Evolutionary conservation across 2,888 invertebrate species (phyloP).

Genomic region (Dermolepida albohirtum): DNA sequence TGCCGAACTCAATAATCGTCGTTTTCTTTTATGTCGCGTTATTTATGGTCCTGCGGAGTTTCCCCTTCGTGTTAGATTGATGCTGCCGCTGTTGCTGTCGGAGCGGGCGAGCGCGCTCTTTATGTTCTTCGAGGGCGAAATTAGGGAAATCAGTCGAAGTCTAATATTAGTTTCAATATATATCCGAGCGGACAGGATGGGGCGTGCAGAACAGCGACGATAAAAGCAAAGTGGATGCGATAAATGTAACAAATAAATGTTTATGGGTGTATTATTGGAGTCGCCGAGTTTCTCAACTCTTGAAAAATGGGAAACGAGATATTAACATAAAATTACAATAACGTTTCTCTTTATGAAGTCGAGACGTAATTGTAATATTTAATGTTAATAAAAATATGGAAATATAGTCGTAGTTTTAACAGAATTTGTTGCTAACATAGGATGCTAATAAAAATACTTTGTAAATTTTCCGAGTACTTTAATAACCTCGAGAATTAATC

Average conservation of each 20-base stretch:
- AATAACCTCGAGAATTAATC: too few relatives aligned
- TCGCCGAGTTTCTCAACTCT: not conserved
- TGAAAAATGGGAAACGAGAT: not conserved
- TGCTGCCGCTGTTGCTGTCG: constrained; percentile 1
- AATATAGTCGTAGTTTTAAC: too few relatives aligned
- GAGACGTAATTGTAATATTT: too few relatives aligned
- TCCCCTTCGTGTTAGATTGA: constrained; percentile 9
- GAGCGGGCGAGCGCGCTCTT: constrained; percentile 5
- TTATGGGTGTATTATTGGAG: constrained; percentile 1
- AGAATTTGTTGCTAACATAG: too few relatives aligned
- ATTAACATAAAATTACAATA: constrained; percentile 5
- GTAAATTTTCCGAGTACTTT: too few relatives aligned
- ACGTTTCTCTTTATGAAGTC: too few relatives aligned
- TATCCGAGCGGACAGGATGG: constrained; percentile 18
- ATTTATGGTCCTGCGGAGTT: constrained; percentile 31
- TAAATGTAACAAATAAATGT: constrained; percentile 35
- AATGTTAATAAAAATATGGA: too few relatives aligned
- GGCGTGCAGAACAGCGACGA: constrained; percentile 28
- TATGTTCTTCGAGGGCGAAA: constrained; percentile 34
- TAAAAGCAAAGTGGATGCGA: constrained; percentile 34
- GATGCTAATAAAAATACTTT: too few relatives aligned
- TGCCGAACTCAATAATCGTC: too few relatives aligned
- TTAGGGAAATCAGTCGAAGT: constrained; percentile 35
- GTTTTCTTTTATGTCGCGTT: constrained; percentile 30
- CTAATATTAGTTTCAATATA: constrained; percentile 33